Percentiles rank a stretch among this genome's conserved stretches.
Conservation (phyloP, 2,113 vertebrate genomes). For the Dicaeum eximium region DNA sequence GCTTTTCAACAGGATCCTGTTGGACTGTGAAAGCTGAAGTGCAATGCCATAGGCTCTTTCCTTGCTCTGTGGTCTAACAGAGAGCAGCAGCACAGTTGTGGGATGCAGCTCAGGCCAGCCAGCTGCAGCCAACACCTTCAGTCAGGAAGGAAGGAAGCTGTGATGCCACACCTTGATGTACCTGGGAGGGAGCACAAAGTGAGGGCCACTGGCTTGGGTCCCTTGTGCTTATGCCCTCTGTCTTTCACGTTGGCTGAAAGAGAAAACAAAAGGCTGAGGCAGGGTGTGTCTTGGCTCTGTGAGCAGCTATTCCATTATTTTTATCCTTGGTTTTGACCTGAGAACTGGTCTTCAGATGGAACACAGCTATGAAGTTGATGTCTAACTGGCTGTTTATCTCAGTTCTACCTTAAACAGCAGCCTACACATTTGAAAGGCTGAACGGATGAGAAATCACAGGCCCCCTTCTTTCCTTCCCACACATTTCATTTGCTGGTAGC, state of each 20-base stretch:
- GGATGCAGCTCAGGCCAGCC: neutral
- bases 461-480: neutral
- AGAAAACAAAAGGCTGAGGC: neutral
- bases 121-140: neutral
- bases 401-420: slow-evolving; percentile 8
- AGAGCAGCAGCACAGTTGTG: neutral
- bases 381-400: neutral
- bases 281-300: neutral
- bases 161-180: neutral
- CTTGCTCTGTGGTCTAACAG: neutral
- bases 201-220: neutral
- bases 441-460: neutral
- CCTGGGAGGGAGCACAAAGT: neutral
- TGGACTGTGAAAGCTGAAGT: neutral
- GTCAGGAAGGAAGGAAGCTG: neutral
- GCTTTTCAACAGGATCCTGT: neutral
- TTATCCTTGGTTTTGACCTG: neutral
- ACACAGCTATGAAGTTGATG: neutral
- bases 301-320: neutral
- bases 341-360: neutral
- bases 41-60: neutral
- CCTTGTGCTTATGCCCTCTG: neutral
- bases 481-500: neutral
- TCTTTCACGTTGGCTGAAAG: neutral
- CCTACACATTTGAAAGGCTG: neutral